Conservation (phyloP, 2,113 vertebrate species). For the Burhinus oedicnemus region DNA sequence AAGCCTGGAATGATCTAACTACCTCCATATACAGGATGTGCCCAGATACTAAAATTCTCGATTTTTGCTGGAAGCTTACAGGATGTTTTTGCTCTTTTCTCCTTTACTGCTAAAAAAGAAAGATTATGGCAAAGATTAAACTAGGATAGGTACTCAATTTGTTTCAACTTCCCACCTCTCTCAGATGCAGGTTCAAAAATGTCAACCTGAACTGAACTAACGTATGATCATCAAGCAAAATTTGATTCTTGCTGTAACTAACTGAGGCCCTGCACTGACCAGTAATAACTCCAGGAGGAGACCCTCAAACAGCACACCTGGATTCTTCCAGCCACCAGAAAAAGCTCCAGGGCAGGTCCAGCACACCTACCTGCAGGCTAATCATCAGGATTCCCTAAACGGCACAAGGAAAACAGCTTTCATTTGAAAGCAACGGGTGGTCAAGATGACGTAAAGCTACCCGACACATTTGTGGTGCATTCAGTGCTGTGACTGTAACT, state of each 20-base stretch:
- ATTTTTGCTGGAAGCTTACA: not conserved
- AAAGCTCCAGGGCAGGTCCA: not conserved
- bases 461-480: not conserved
- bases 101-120: not conserved
- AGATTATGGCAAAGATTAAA: not conserved
- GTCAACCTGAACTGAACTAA: not conserved
- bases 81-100: not conserved
- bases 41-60: not conserved
- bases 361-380: not conserved
- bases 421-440: not conserved
- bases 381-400: not conserved
- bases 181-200: not conserved
- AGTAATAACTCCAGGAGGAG: not conserved
- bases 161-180: not conserved
- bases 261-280: not conserved
- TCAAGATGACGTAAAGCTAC: not conserved
- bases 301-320: not conserved
- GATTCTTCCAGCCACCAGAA: not conserved
- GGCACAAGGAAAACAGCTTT: not conserved
- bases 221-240: not conserved
- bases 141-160: not conserved
- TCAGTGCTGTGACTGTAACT: not conserved
- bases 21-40: not conserved
- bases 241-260: too few relatives aligned
- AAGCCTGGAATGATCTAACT: not conserved